phyloP scores from a whole-genome alignment of 2,888 invertebrate genomes.

The Vesta saturnalis region DNA sequence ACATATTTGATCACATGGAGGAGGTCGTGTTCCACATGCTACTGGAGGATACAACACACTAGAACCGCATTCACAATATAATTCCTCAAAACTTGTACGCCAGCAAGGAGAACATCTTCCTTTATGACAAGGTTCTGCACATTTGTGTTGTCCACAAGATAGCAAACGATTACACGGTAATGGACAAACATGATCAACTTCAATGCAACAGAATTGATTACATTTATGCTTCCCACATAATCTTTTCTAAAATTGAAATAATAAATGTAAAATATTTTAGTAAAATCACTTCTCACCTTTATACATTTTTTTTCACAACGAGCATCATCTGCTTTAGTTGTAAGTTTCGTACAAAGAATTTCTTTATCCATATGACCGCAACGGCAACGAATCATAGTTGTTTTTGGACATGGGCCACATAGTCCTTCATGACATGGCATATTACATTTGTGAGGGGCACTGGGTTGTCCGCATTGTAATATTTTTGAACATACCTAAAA shows the following conservation, averaged over 20 bases:
- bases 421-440: slow-evolving; percentile 74
- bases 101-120: slow-evolving; percentile 85
- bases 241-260: slow-evolving; percentile 67
- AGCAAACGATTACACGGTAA: slow-evolving; percentile 83
- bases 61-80: slow-evolving; percentile 90
- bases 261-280: background rate
- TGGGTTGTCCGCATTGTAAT: slow-evolving; percentile 74
- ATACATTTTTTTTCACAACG: slow-evolving; percentile 91
- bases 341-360: slow-evolving; percentile 78
- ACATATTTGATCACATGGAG: slow-evolving; percentile 83
- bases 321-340: slow-evolving; percentile 76
- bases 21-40: slow-evolving; percentile 89
- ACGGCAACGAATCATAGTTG: slow-evolving; percentile 81
- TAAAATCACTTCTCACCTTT: no score
- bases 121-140: slow-evolving; percentile 89
- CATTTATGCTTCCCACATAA: slow-evolving; percentile 92
- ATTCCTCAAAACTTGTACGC: slow-evolving; percentile 86
- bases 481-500: slow-evolving; percentile 69
- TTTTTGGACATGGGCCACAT: slow-evolving; percentile 82
- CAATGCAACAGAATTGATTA: slow-evolving; percentile 88
- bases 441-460: slow-evolving; percentile 75
- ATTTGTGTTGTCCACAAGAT: slow-evolving; percentile 89
- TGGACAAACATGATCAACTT: slow-evolving; percentile 86
- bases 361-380: slow-evolving; percentile 88
- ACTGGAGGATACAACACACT: slow-evolving; percentile 91